Conservation (phyloP, 2,113 vertebrate genomes). For the Acrocephalus arundinaceus region DNA sequence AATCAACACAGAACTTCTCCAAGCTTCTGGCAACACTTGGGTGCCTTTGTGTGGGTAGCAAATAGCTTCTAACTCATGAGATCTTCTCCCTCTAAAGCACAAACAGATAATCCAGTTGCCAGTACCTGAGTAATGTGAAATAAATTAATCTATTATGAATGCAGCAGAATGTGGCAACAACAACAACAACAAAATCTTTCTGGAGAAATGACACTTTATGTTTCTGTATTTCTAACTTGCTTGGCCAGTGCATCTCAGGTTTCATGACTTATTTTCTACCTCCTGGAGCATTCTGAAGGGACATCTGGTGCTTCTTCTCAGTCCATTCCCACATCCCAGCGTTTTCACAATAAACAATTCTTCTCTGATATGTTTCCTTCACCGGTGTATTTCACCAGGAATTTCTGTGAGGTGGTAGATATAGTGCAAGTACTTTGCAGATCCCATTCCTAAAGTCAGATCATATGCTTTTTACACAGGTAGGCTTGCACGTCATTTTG, state of each 20-base stretch:
- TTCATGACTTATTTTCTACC: background rate
- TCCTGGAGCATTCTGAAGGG: background rate
- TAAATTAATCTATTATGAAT: background rate
- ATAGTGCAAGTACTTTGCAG: background rate
- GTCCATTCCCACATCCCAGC: background rate
- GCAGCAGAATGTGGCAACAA: background rate
- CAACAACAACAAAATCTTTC: background rate
- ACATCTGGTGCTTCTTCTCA: background rate
- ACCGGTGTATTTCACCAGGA: background rate
- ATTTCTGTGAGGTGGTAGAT: background rate
- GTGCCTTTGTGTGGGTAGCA: background rate
- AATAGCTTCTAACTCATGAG: background rate
- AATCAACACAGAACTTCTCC: background rate
- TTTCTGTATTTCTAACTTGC: background rate
- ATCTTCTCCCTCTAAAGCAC: background rate
- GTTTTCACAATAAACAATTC: background rate
- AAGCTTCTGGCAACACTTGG: background rate
- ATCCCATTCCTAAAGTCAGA: background rate
- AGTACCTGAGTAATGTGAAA: background rate
- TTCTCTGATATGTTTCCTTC: background rate
- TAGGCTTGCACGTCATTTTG: background rate
- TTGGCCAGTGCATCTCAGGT: background rate
- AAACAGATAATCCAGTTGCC: background rate
- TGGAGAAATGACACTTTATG: background rate
- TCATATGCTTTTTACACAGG: background rate